Evolutionary conservation across 2,113 vertebrate species (phyloP).

Genomic region (Micronisus gabar): DNA sequence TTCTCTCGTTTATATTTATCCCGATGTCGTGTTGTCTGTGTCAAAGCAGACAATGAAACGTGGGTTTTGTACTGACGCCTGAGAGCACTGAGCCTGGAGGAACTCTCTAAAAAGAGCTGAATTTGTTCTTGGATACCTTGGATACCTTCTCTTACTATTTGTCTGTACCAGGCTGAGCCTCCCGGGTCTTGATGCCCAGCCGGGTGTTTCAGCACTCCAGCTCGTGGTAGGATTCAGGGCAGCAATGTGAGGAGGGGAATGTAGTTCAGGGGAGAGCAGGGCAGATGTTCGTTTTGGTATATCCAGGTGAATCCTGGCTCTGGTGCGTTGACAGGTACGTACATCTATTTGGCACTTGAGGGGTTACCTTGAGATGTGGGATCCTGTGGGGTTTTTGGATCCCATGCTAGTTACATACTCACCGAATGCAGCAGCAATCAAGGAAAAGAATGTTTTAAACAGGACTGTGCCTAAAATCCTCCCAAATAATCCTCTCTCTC

Average conservation of each 20-base stretch:
- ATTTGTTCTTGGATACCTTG: background rate
- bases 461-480: fast-evolving
- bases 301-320: background rate
- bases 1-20: background rate
- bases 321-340: fast-evolving
- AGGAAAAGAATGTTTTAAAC: background rate
- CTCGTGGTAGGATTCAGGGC: background rate
- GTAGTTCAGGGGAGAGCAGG: background rate
- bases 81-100: background rate
- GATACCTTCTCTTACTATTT: too few species aligned
- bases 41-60: fast-evolving
- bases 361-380: background rate
- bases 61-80: background rate
- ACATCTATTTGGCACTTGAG: background rate
- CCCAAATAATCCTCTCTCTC: too few species aligned
- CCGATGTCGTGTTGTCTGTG: fast-evolving
- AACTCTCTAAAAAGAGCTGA: background rate
- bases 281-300: background rate
- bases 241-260: background rate
- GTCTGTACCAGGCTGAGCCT: too few species aligned
- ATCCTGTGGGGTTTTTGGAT: background rate
- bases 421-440: fast-evolving
- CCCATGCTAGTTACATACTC: fast-evolving
- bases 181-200: too few species aligned
- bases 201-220: too few species aligned